phyloP scores from a whole-genome alignment of 2,797 vertebrate genomes.

The Gadopsis marmoratus region DNA sequence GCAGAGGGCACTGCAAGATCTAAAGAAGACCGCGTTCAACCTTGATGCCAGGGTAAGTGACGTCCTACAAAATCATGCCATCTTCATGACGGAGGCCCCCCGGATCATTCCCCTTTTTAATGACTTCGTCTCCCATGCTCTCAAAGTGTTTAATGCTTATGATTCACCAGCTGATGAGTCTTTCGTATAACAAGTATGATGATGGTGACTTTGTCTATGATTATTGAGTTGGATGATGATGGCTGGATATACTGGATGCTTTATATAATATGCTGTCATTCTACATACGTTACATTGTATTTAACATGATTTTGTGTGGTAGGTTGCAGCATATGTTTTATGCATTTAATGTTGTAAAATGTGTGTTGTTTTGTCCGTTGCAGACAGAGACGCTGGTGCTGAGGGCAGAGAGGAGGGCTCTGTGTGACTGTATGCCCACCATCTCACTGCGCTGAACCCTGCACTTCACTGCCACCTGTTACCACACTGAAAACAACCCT shows the following conservation, averaged over 20 bases:
- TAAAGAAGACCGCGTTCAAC: slow-evolving; percentile 92
- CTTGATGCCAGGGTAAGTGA: slow-evolving; percentile 90
- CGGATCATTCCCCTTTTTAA: not conserved
- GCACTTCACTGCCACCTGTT: not conserved
- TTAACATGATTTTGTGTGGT: too few relatives aligned
- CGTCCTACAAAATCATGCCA: too few relatives aligned
- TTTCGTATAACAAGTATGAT: not conserved
- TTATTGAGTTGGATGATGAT: not conserved
- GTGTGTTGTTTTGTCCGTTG: slow-evolving; percentile 24
- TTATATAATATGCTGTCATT: not conserved
- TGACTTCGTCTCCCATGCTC: not conserved
- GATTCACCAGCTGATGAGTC: slow-evolving; percentile 19
- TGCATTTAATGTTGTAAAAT: not conserved
- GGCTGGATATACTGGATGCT: not conserved
- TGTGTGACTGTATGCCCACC: slow-evolving; percentile 92
- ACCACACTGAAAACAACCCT: slow-evolving; percentile 24
- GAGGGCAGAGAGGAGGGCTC: slow-evolving; percentile 90
- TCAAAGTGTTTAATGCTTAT: not conserved
- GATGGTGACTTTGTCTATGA: not conserved
- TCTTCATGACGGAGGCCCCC: not conserved
- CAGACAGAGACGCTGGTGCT: slow-evolving; percentile 94
- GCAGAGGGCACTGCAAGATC: slow-evolving; percentile 96
- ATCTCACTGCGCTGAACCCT: slow-evolving; percentile 87
- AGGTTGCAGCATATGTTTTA: not conserved
- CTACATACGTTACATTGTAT: not conserved